These are phyloP conservation scores for Zootoca vivipara DNA, from an alignment of 2,113 vertebrate species.

Conservation along the genomic window DNA sequence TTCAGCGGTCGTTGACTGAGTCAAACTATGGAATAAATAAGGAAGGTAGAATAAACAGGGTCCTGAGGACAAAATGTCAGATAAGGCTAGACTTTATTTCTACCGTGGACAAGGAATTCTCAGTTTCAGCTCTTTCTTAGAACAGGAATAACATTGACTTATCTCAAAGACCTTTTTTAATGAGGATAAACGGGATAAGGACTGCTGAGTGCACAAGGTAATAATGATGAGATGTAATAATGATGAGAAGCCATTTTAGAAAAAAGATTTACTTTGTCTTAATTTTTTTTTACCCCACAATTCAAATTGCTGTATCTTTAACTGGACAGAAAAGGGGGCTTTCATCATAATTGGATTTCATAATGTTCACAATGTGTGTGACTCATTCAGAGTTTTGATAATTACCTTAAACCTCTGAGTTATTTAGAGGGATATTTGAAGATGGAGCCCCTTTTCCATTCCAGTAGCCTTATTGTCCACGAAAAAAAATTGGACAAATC, in stretches of 20 bases:
- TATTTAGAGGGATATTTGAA: too few species aligned
- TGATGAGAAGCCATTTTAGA: not conserved
- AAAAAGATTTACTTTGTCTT: not conserved
- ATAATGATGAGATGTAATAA: not conserved
- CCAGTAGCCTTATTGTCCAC: too few species aligned
- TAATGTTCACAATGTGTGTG: not conserved
- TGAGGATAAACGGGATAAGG: too few species aligned
- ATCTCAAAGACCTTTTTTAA: too few species aligned
- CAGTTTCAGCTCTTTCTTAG: not conserved
- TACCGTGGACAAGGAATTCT: not conserved
- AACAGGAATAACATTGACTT: not conserved
- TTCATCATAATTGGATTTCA: not conserved
- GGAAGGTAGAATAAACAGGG: not conserved
- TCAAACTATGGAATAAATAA: not conserved
- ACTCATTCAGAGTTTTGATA: too few species aligned
- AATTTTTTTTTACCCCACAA: too few species aligned
- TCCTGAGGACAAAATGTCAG: not conserved
- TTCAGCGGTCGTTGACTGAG: not conserved
- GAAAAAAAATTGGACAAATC: too few species aligned
- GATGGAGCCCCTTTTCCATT: too few species aligned
- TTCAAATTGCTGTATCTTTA: too few species aligned
- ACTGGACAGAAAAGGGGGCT: too few species aligned
- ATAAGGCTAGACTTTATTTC: not conserved
- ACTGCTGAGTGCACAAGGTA: too few species aligned
- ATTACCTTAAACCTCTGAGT: too few species aligned